These are phyloP conservation scores for Paralvinella palmiformis DNA, from an alignment of 1,140 invertebrate species.

Conservation along the genomic window DNA sequence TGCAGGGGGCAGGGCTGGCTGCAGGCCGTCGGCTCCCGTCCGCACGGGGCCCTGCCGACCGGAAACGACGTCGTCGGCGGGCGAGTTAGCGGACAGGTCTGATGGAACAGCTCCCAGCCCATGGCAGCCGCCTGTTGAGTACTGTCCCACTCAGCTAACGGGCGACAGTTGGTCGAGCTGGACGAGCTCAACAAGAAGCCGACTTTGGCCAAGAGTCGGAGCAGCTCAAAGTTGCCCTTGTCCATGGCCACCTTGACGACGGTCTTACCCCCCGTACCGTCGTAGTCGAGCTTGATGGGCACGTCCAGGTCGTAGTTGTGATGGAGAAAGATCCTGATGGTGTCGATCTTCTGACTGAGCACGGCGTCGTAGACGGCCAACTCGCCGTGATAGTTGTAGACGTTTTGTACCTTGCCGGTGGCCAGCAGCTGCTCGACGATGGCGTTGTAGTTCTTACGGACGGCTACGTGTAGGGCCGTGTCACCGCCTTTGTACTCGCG, in stretches of 20 bases:
- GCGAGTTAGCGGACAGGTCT: not conserved
- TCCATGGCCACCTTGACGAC: conserved; percentile 45
- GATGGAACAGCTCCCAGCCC: not conserved
- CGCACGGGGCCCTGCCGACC: not conserved
- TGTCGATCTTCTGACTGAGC: conserved; percentile 43
- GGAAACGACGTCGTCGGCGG: not conserved
- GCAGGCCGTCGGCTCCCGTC: not conserved
- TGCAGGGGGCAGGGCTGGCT: not conserved
- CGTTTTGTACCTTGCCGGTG: conserved; percentile 43
- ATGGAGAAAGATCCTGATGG: conserved; percentile 37
- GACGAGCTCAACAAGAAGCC: conserved; percentile 32
- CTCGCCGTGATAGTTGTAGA: conserved; percentile 49
- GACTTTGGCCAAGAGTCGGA: conserved; percentile 38
- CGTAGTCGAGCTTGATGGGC: conserved; percentile 44
- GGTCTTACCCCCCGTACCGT: conserved; percentile 40
- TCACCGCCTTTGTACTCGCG: conserved; percentile 48
- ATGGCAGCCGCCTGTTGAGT: not conserved
- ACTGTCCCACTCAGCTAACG: not conserved
- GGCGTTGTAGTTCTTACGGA: conserved; percentile 53
- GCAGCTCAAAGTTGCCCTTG: conserved; percentile 43
- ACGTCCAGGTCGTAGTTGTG: conserved; percentile 47
- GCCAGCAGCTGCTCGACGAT: conserved; percentile 57
- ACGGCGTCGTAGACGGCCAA: conserved; percentile 45
- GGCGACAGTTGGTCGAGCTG: not conserved
- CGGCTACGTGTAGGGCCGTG: conserved; percentile 53